phyloP scores from a whole-genome alignment of 2,888 invertebrate species.

The Gryllus longicercus region DNA sequence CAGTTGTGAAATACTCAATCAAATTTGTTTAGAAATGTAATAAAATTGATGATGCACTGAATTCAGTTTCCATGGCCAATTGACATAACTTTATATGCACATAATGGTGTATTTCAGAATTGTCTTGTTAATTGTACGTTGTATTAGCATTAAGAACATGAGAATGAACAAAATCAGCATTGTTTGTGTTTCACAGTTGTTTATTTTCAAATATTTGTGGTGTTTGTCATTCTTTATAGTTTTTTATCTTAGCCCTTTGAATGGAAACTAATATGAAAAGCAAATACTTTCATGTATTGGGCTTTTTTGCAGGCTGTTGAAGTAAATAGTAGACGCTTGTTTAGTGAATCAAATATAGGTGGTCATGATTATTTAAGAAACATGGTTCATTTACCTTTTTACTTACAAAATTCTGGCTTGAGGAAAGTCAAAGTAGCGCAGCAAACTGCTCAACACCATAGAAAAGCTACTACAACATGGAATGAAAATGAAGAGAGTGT shows the following conservation, averaged over 20 bases:
- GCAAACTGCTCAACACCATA: slow-evolving; percentile 64
- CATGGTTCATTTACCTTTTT: slow-evolving; percentile 96
- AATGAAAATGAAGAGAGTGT: slow-evolving; percentile 55
- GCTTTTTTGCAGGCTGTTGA: slow-evolving; percentile 68
- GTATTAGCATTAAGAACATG: too few relatives aligned
- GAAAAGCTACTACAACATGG: slow-evolving; percentile 49
- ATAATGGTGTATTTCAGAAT: too few relatives aligned
- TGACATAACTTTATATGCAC: too few relatives aligned
- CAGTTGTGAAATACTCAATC: too few relatives aligned
- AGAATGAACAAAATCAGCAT: too few relatives aligned
- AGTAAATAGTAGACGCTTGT: slow-evolving; percentile 79
- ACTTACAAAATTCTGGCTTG: slow-evolving; percentile 93
- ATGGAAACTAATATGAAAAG: background rate
- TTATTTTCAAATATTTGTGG: too few relatives aligned
- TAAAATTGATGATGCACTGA: too few relatives aligned
- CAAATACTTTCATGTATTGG: background rate
- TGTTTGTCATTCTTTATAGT: too few relatives aligned
- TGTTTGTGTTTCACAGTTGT: too few relatives aligned
- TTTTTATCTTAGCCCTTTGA: background rate
- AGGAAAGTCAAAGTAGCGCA: slow-evolving; percentile 84
- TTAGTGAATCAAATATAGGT: slow-evolving; percentile 88
- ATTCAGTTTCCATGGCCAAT: too few relatives aligned
- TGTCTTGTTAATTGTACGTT: too few relatives aligned
- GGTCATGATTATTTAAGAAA: slow-evolving; percentile 93
- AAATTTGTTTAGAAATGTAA: too few relatives aligned